These are phyloP conservation scores for Oreochromis grahami DNA, from an alignment of 2,797 vertebrate genomes.

Conservation along the genomic window DNA sequence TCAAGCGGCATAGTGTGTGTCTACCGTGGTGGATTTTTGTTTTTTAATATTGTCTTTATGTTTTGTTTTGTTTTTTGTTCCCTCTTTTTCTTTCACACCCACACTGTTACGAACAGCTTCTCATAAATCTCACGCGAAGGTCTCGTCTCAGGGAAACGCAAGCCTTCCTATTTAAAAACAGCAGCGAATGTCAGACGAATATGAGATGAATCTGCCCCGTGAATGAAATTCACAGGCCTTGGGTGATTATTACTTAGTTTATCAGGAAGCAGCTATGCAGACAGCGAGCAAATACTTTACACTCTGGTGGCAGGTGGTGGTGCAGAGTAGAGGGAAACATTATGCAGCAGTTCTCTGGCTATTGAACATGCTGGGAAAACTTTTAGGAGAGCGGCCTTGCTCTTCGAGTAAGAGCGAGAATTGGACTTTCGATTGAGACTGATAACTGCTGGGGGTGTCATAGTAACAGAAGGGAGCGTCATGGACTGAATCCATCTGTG, in stretches of 20 bases:
- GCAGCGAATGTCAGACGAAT: constrained; percentile 46
- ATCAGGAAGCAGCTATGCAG: constrained; percentile 29
- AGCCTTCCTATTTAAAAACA: constrained; percentile 52
- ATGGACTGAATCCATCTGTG: constrained; percentile 16
- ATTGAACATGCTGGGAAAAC: neutral
- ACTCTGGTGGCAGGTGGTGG: neutral
- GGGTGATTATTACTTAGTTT: constrained; percentile 57
- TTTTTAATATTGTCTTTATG: constrained; percentile 17
- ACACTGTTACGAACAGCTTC: constrained; percentile 31
- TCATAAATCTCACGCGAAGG: constrained; percentile 52
- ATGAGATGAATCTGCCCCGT: constrained; percentile 55
- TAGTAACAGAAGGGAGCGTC: neutral
- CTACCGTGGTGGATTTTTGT: constrained; percentile 30
- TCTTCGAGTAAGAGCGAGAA: constrained; percentile 1
- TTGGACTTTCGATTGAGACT: neutral
- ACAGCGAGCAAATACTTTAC: constrained; percentile 14
- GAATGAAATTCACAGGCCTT: constrained; percentile 55
- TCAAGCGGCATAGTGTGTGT: neutral
- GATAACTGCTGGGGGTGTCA: constrained; percentile 4
- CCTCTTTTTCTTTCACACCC: neutral
- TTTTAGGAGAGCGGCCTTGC: neutral
- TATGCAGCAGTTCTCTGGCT: neutral
- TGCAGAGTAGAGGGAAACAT: neutral
- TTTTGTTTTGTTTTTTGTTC: neutral
- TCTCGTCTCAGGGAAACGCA: constrained; percentile 55